A percentile compares a stretch with the other conserved stretches of the same genome.
Conservation (phyloP, 1,140 invertebrate genomes). For the Coelopa frigida region DNA sequence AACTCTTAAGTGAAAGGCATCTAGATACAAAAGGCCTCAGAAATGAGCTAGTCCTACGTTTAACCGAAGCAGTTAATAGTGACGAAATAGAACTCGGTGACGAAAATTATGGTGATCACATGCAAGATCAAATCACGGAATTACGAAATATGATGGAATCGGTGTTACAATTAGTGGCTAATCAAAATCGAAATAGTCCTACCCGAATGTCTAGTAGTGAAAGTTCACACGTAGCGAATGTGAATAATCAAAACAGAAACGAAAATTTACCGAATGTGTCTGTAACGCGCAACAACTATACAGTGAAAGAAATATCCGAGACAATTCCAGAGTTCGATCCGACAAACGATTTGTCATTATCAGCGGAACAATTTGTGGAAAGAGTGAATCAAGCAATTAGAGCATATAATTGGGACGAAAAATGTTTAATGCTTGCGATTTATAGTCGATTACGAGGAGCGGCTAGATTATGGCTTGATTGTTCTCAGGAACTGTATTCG, state of each 20-base stretch:
- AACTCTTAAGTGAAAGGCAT: not conserved
- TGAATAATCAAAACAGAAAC: not conserved
- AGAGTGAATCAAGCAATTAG: slow-evolving; percentile 5
- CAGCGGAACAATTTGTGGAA: slow-evolving; percentile 13
- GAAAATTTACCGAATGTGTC: not conserved
- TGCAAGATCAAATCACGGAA: slow-evolving; percentile 6
- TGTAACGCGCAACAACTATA: not conserved
- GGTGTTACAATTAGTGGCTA: not conserved
- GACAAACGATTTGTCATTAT: slow-evolving; percentile 6
- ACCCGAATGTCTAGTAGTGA: not conserved
- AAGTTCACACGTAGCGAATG: no score
- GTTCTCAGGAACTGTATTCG: not conserved
- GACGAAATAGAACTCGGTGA: slow-evolving; percentile 10
- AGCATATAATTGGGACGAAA: slow-evolving; percentile 6
- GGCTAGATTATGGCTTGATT: slow-evolving; percentile 10
- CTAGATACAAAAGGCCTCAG: not conserved
- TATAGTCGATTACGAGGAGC: slow-evolving; percentile 7
- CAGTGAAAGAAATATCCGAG: slow-evolving; percentile 13
- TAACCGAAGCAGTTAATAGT: not conserved
- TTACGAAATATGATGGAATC: slow-evolving; percentile 3
- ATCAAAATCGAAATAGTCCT: no score
- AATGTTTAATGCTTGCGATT: slow-evolving; percentile 4
- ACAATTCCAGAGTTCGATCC: slow-evolving; percentile 10
- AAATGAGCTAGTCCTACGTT: not conserved
- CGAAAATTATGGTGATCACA: not conserved